Percentiles rank a stretch among this genome's conserved stretches.
phyloP scores from a whole-genome alignment of 2,888 invertebrate genomes.

The Seira ritae region DNA sequence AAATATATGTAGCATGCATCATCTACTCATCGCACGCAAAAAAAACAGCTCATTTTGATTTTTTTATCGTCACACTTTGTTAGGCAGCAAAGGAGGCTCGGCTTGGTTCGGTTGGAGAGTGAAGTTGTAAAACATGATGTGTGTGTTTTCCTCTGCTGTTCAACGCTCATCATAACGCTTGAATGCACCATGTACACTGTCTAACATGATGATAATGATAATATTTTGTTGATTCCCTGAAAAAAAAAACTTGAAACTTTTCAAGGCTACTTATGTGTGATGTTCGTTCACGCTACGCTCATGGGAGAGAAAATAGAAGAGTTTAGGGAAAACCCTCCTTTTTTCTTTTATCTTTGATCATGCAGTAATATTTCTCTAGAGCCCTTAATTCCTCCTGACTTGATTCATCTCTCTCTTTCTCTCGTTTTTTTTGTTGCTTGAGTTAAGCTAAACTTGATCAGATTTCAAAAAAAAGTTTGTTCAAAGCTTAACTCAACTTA shows the following conservation, averaged over 20 bases:
- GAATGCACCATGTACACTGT: constrained; percentile 13
- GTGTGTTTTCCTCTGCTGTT: background rate
- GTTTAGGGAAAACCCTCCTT: background rate
- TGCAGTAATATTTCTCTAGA: constrained; percentile 39
- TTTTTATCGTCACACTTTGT: constrained; percentile 16
- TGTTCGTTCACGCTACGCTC: background rate
- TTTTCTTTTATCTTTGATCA: constrained; percentile 11
- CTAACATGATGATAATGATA: constrained; percentile 11
- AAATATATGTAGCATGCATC: background rate
- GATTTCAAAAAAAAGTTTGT: constrained; percentile 43
- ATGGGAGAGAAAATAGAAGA: constrained; percentile 11
- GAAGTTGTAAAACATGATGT: constrained; percentile 8
- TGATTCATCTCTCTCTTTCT: constrained; percentile 41
- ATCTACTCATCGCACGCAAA: background rate
- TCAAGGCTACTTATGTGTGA: background rate
- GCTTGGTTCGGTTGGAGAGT: background rate
- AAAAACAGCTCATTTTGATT: constrained; percentile 7
- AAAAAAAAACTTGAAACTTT: background rate
- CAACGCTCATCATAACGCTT: constrained; percentile 2
- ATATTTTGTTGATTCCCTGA: constrained; percentile 13
- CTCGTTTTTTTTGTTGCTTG: constrained; percentile 17
- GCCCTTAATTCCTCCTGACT: constrained; percentile 49
- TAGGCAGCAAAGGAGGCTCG: background rate
- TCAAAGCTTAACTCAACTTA: constrained; percentile 2
- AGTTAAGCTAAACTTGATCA: constrained; percentile 41